Percentiles rank a stretch among this genome's conserved stretches.
phyloP scores from a whole-genome alignment of 2,888 invertebrate species.

The Andrena haemorrhoa region DNA sequence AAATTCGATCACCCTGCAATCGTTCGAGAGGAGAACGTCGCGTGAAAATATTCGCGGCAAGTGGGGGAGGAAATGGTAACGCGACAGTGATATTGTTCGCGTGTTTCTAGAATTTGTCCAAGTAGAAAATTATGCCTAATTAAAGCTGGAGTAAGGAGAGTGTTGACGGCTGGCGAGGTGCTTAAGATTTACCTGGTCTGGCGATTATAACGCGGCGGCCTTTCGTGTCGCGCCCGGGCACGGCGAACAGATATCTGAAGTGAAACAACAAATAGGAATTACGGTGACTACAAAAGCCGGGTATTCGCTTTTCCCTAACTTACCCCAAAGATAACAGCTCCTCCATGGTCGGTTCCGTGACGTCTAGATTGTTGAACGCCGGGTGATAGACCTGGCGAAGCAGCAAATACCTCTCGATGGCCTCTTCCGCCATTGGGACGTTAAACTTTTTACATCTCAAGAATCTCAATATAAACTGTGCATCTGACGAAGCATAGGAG shows the following conservation, averaged over 20 bases:
- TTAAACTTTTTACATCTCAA: conserved; percentile 93
- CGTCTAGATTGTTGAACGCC: conserved; percentile 91
- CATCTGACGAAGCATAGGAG: conserved; percentile 85
- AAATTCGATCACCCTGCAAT: not conserved
- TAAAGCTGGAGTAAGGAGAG: not conserved
- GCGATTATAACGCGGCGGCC: conserved; percentile 92
- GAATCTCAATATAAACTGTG: conserved; percentile 90
- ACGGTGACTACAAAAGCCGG: not conserved
- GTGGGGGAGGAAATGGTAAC: not conserved
- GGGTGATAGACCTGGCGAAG: conserved; percentile 92
- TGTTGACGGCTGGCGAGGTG: not conserved
- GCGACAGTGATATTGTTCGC: not conserved
- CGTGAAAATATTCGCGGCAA: not conserved
- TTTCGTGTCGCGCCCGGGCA: conserved; percentile 90
- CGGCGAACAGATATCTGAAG: conserved; percentile 90
- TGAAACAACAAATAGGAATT: not conserved
- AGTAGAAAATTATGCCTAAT: not conserved
- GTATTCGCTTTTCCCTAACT: conserved; percentile 55
- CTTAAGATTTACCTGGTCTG: conserved; percentile 88
- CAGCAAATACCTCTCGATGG: conserved; percentile 91
- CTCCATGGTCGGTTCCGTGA: conserved; percentile 89
- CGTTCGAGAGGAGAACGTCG: not conserved
- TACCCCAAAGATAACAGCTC: conserved; percentile 91
- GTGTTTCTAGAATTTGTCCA: not conserved
- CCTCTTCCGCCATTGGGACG: conserved; percentile 92